Percentiles rank a stretch among this genome's conserved stretches.
phyloP scores from a whole-genome alignment of 2,888 invertebrate species.

The Mesorhabditis spiculigera region DNA sequence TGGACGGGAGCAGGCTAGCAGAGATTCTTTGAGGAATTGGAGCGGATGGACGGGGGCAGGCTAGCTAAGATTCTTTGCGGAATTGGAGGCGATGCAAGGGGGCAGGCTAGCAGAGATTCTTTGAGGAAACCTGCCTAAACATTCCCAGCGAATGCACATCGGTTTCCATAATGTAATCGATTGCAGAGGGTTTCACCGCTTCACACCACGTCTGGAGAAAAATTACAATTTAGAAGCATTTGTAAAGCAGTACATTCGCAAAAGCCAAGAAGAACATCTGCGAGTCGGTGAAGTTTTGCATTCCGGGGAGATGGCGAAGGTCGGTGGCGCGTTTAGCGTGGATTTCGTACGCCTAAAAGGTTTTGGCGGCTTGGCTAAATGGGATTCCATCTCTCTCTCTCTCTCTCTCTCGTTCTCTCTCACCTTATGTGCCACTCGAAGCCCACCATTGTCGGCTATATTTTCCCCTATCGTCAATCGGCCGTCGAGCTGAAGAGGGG shows the following conservation, averaged over 20 bases:
- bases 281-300: constrained; percentile 58
- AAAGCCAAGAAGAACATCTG: constrained; percentile 63
- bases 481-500: constrained; percentile 36
- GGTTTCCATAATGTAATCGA: constrained; percentile 45
- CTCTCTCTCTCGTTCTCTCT: not conserved
- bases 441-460: constrained; percentile 53
- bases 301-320: constrained; percentile 54
- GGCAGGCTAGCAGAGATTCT: no score
- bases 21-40: no score
- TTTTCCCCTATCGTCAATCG: constrained; percentile 50
- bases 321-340: constrained; percentile 27
- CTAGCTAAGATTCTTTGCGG: no score
- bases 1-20: no score
- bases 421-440: constrained; percentile 41
- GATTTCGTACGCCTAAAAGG: constrained; percentile 30
- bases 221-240: not conserved
- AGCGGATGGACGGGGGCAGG: no score
- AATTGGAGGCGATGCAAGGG: no score
- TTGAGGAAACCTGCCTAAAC: constrained; percentile 23
- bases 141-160: constrained; percentile 45
- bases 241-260: constrained; percentile 46
- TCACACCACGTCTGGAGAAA: constrained; percentile 47
- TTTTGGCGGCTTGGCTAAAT: not conserved
- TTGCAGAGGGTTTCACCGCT: constrained; percentile 39
- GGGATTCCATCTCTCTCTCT: not conserved